These are phyloP conservation scores for Erethizon dorsatum DNA, from an alignment of 2,797 vertebrate species.

Conservation along the genomic window DNA sequence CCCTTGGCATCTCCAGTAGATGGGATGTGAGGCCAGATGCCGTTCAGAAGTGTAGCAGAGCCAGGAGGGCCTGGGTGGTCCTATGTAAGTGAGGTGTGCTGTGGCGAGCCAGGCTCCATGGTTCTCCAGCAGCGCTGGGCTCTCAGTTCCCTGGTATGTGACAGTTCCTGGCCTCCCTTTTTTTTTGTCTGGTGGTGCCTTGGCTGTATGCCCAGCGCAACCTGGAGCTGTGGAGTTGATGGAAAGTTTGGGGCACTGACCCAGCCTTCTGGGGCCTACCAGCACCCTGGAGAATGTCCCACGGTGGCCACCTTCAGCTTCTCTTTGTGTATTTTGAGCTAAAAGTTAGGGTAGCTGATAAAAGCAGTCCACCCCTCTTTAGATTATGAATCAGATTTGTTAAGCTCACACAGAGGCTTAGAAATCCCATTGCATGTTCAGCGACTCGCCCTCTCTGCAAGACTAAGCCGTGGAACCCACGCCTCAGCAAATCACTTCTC, in stretches of 20 bases:
- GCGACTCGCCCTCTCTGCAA: neutral
- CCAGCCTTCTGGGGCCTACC: neutral
- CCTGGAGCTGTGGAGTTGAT: neutral
- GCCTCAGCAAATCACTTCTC: neutral
- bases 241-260: neutral
- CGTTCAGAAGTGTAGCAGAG: neutral
- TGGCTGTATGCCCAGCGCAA: neutral
- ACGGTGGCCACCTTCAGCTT: neutral
- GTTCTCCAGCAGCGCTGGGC: neutral
- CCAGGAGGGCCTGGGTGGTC: neutral
- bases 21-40: neutral
- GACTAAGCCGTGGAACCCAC: neutral
- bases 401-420: neutral
- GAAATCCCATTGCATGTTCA: neutral
- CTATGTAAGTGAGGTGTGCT: no score
- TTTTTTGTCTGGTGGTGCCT: neutral
- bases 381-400: neutral
- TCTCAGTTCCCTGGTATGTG: neutral
- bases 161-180: neutral
- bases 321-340: neutral
- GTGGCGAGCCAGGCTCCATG: no score
- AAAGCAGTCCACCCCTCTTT: neutral
- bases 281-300: neutral
- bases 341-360: constrained; percentile 19
- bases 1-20: neutral